Conservation (phyloP, 2,113 vertebrate species). For the Lates calcarifer region DNA sequence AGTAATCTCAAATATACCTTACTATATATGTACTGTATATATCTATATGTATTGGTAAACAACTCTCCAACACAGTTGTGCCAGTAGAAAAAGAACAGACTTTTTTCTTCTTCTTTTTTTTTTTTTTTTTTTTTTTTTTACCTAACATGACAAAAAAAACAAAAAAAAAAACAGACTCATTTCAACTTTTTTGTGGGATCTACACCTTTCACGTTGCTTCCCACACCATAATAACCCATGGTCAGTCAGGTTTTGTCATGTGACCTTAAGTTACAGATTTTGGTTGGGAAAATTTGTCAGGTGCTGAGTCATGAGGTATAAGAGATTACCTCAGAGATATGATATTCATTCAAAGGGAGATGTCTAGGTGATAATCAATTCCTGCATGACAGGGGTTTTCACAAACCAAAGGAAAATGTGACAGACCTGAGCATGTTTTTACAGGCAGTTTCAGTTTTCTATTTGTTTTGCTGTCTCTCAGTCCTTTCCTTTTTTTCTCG, state of each 20-base stretch:
- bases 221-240: conserved; percentile 32
- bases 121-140: neutral
- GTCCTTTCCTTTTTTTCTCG: conserved; percentile 26
- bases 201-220: conserved; percentile 26
- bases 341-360: conserved; percentile 1
- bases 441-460: conserved; percentile 32
- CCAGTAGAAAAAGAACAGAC: neutral
- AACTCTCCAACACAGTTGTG: neutral
- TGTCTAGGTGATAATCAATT: neutral
- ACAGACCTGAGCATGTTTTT: conserved; percentile 12
- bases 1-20: neutral
- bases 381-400: neutral
- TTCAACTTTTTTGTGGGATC: neutral
- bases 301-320: conserved; percentile 37
- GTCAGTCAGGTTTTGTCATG: conserved; percentile 24
- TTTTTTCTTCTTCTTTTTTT: no score
- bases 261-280: conserved; percentile 30
- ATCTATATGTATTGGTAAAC: neutral
- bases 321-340: conserved; percentile 10
- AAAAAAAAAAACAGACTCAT: neutral
- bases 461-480: conserved; percentile 36
- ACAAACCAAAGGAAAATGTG: conserved; percentile 9
- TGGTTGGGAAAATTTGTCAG: conserved; percentile 20
- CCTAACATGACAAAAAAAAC: neutral
- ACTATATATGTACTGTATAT: neutral